Evolutionary conservation across 2,888 invertebrate species (phyloP), one percentile per base, ranked within the genome.

Genomic region (Ichneumon xanthorius): DNA sequence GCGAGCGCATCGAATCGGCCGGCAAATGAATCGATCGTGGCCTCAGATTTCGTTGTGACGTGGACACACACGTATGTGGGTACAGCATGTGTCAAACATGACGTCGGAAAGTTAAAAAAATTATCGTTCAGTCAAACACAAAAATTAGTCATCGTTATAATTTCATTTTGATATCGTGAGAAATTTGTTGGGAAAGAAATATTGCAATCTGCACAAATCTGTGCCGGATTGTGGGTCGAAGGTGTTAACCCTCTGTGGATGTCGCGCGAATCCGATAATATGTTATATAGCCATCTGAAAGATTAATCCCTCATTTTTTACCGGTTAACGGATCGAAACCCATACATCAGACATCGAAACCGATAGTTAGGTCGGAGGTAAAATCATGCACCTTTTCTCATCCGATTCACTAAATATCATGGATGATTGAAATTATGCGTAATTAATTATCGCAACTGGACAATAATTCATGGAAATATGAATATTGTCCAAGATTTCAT

Each of bases 11-110:
- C 89, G 88, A 90, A 91, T 91, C 84, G 85, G 61, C 76, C 33
- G 72, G 82, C 81, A 82, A 90, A 90, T 91, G 88, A 90, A 91
- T 91, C 88, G 90, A 91, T 89, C 89, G 67, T 67, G 40, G 14
- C 37, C 67, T 50, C 82, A 78, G 72, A 82, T 82, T 82, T 78
- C 58, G 55, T 65, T 48, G 67, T 87, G 86, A 85, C 63, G 61
- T 79, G 50, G 68, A 84, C 80, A 76, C 19, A 50, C 30, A 33
- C 22, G 65, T 58, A 58, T 26, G 26, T 22, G 26, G 3, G 14
- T 63, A 72, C n/a, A 14, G 53, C 40, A 68, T 58, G 16, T 33
- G 63, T 14, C 30, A 33, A 33, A 63, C 16, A 33, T 33, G 33
- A 14, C 4, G 16, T 63, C 33, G 16, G 11, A 14, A 22, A 4